Evolutionary conservation across 2,113 vertebrate species (phyloP).

Genomic region (Toxostoma redivivum): DNA sequence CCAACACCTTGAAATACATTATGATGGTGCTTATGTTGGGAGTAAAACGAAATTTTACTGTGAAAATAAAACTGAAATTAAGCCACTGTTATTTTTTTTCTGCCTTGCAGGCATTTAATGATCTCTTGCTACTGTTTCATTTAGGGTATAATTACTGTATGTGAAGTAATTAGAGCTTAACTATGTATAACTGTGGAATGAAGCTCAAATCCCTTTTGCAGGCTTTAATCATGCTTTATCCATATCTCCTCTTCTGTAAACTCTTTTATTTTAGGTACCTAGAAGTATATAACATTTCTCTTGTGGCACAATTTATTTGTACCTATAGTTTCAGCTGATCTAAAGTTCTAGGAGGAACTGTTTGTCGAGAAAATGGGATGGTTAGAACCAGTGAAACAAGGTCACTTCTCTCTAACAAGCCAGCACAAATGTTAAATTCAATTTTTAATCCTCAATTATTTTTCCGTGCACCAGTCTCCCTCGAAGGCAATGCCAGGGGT

Average conservation of each 20-base stretch:
- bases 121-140: conserved; percentile 1
- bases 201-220: background rate
- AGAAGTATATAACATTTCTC: background rate
- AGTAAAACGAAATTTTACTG: background rate
- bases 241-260: background rate
- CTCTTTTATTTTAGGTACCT: background rate
- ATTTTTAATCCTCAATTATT: background rate
- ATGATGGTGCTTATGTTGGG: background rate
- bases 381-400: background rate
- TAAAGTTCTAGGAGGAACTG: background rate
- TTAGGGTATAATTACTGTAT: conserved; percentile 22
- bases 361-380: accelerated
- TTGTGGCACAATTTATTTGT: background rate
- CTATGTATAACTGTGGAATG: background rate
- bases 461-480: accelerated
- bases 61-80: conserved; percentile 4
- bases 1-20: background rate
- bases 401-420: background rate
- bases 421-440: background rate
- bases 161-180: conserved; percentile 24
- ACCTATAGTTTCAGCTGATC: background rate
- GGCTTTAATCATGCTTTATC: background rate
- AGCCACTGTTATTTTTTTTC: background rate
- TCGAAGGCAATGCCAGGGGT: background rate
- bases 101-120: background rate